A percentile compares a stretch with the other conserved stretches of the same genome.
These are phyloP conservation scores for Anas platyrhynchos DNA, from an alignment of 2,113 vertebrate genomes.

Conservation along the genomic window DNA sequence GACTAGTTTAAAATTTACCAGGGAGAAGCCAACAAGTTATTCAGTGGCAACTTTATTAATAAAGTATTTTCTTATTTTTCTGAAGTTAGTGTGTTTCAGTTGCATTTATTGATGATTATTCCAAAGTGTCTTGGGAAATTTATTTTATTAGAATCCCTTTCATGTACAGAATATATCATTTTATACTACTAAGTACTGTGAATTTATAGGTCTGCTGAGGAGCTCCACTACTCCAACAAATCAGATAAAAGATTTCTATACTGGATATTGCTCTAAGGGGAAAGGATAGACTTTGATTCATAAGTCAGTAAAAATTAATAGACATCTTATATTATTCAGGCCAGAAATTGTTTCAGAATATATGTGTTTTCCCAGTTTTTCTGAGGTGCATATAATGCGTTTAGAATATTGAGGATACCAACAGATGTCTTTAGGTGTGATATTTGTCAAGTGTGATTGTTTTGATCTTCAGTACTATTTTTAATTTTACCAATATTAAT, in stretches of 20 bases:
- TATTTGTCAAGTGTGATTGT: neutral
- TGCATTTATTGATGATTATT: neutral
- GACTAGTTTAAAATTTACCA: neutral
- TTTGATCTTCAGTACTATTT: neutral
- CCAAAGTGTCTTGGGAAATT: neutral
- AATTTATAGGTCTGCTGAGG: neutral
- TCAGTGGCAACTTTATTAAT: neutral
- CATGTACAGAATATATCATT: neutral
- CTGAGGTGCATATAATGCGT: neutral
- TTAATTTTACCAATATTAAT: neutral
- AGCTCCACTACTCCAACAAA: neutral
- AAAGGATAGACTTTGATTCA: neutral
- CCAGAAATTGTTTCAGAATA: neutral
- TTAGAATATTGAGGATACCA: neutral
- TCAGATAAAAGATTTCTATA: neutral
- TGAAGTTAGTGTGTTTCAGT: neutral
- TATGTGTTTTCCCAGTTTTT: neutral
- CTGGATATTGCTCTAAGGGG: neutral
- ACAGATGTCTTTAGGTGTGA: neutral
- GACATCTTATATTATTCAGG: neutral
- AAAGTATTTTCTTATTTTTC: neutral
- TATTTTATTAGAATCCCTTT: neutral
- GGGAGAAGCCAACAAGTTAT: neutral
- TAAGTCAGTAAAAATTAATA: neutral
- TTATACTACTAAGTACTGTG: neutral